phyloP scores from a whole-genome alignment of 2,888 invertebrate genomes.

The Leptinotarsa rubiginosa region DNA sequence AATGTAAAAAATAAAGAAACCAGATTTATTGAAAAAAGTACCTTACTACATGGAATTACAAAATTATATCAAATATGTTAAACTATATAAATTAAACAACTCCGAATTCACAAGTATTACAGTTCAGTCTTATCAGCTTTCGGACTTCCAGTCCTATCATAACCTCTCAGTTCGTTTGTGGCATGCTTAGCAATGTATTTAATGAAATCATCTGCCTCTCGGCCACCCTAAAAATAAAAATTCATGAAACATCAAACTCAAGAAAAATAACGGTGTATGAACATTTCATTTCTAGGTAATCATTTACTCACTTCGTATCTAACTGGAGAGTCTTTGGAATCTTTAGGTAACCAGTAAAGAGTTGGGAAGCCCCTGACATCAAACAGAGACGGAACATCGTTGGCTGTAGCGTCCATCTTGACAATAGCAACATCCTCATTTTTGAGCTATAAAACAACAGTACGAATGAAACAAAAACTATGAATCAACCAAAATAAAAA shows the following conservation, averaged over 20 bases:
- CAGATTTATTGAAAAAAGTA: slow-evolving; percentile 36
- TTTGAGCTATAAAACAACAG: slow-evolving; percentile 48
- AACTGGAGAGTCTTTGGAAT: slow-evolving; percentile 80
- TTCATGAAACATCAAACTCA: background rate
- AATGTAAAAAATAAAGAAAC: slow-evolving; percentile 4
- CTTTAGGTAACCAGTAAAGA: slow-evolving; percentile 93
- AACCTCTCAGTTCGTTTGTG: slow-evolving; percentile 87
- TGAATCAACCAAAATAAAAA: background rate
- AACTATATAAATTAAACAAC: slow-evolving; percentile 38
- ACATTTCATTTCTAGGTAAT: background rate
- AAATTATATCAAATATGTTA: slow-evolving; percentile 38
- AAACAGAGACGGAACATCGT: slow-evolving; percentile 92
- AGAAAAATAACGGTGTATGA: background rate
- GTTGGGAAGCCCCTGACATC: slow-evolving; percentile 98
- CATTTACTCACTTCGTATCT: slow-evolving; percentile 81
- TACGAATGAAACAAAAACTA: slow-evolving; percentile 17
- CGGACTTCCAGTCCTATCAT: slow-evolving; percentile 84
- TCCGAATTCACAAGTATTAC: slow-evolving; percentile 62
- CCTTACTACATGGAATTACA: slow-evolving; percentile 33
- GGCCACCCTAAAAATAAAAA: slow-evolving; percentile 79
- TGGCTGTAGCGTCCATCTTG: slow-evolving; percentile 98
- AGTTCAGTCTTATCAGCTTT: slow-evolving; percentile 71
- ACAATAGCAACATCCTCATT: slow-evolving; percentile 91
- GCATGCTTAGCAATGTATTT: slow-evolving; percentile 95
- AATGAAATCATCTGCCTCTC: slow-evolving; percentile 92